These are phyloP conservation scores for Cirrhinus mrigala DNA, from an alignment of 2,797 vertebrate genomes.

Conservation along the genomic window DNA sequence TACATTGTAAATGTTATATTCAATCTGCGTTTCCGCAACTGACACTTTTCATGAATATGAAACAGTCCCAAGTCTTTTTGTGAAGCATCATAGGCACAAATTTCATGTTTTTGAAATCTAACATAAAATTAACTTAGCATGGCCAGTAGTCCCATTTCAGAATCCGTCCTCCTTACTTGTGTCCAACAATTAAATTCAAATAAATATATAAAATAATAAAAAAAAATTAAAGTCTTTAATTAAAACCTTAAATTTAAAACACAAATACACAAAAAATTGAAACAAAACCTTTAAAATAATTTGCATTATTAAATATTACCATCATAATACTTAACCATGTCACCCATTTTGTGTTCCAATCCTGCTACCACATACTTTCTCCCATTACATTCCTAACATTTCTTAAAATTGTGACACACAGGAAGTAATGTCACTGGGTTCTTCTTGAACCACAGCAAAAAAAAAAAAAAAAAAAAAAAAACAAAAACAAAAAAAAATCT, in stretches of 20 bases:
- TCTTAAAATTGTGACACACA: background rate
- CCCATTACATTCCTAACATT: background rate
- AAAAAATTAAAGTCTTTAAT: background rate
- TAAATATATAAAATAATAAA: background rate
- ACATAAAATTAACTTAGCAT: background rate
- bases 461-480: background rate
- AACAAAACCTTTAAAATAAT: background rate
- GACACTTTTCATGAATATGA: background rate
- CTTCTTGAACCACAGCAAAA: background rate
- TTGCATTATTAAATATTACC: background rate
- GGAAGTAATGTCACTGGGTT: background rate
- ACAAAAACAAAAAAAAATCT: too few relatives aligned
- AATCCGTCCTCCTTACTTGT: background rate
- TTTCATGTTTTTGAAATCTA: background rate
- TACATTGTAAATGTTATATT: background rate
- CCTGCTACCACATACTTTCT: background rate
- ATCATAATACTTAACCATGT: background rate
- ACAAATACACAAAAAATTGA: background rate
- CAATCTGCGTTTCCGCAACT: background rate
- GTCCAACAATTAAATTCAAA: background rate
- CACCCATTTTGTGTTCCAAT: background rate
- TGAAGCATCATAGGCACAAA: background rate
- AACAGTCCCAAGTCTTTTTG: background rate
- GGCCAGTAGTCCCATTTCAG: background rate
- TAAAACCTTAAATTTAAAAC: background rate